Percentiles rank a stretch among this genome's conserved stretches.
Conservation (phyloP, 2,113 vertebrate species). For the Speoplatyrhinus poulsoni region DNA sequence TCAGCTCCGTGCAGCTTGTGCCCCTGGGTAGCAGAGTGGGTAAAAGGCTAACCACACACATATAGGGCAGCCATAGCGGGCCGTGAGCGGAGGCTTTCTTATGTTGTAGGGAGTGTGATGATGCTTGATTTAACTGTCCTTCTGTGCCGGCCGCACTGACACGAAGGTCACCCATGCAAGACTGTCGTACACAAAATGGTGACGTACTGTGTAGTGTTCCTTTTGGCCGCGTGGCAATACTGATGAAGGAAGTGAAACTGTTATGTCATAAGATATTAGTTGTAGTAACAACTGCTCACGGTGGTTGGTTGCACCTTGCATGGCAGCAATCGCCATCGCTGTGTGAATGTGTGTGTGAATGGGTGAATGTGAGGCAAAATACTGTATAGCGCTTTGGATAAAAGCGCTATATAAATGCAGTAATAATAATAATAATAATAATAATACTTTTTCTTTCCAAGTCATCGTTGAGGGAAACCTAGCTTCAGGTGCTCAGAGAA, state of each 20-base stretch:
- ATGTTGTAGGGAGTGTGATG: too few relatives aligned
- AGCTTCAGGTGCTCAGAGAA: neutral
- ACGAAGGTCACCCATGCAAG: neutral
- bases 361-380: too few relatives aligned
- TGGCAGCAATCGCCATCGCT: too few relatives aligned
- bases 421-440: too few relatives aligned
- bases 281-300: too few relatives aligned
- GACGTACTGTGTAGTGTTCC: neutral
- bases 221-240: neutral
- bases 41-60: conserved; percentile 17
- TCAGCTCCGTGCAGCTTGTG: neutral
- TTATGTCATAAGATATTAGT: neutral
- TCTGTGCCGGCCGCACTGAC: neutral
- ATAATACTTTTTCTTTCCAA: neutral
- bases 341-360: too few relatives aligned
- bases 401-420: too few relatives aligned
- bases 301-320: too few relatives aligned
- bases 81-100: too few relatives aligned
- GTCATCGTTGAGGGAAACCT: neutral
- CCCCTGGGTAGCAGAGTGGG: conserved; percentile 23
- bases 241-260: neutral
- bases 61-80: too few relatives aligned
- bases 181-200: neutral
- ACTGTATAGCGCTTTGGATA: too few relatives aligned
- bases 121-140: neutral